phyloP scores from a whole-genome alignment of 2,113 vertebrate genomes.

The Puma concolor region DNA sequence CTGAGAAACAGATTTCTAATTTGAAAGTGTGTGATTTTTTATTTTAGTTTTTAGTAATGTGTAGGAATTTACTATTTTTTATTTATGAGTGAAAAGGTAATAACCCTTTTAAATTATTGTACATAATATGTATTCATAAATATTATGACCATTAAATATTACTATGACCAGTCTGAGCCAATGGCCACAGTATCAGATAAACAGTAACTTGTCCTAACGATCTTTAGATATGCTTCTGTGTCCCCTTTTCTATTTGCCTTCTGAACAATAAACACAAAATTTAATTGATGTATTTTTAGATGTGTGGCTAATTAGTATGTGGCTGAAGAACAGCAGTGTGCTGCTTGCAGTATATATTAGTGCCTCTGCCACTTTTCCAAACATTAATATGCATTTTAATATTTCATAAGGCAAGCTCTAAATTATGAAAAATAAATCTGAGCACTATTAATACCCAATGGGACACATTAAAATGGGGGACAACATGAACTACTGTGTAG shows the following conservation, averaged over 20 bases:
- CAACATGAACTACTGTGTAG: not conserved
- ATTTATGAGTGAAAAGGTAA: not conserved
- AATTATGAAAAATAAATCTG: slow-evolving; percentile 77
- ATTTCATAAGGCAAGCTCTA: slow-evolving; percentile 79
- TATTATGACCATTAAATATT: not conserved
- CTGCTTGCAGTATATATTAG: slow-evolving; percentile 60
- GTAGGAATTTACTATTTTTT: not conserved
- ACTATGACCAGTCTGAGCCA: not conserved
- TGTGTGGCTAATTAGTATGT: slow-evolving; percentile 76
- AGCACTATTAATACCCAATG: slow-evolving; percentile 68
- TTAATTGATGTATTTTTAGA: slow-evolving; percentile 54
- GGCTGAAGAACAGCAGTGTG: slow-evolving; percentile 30
- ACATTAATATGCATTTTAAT: slow-evolving; percentile 79
- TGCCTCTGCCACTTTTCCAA: slow-evolving; percentile 64
- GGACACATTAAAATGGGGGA: slow-evolving; percentile 52
- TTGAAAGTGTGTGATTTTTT: slow-evolving; percentile 10
- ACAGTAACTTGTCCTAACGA: not conserved
- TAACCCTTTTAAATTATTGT: not conserved
- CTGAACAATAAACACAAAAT: slow-evolving; percentile 34
- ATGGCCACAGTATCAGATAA: not conserved
- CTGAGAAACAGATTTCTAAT: slow-evolving; percentile 10
- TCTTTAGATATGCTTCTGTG: not conserved
- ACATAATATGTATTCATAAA: not conserved
- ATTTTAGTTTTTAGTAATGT: not conserved
- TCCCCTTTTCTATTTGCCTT: slow-evolving; percentile 1